Percentiles rank a stretch among this genome's conserved stretches.
These are phyloP conservation scores for Morone saxatilis DNA, from an alignment of 2,113 vertebrate species.

Conservation along the genomic window DNA sequence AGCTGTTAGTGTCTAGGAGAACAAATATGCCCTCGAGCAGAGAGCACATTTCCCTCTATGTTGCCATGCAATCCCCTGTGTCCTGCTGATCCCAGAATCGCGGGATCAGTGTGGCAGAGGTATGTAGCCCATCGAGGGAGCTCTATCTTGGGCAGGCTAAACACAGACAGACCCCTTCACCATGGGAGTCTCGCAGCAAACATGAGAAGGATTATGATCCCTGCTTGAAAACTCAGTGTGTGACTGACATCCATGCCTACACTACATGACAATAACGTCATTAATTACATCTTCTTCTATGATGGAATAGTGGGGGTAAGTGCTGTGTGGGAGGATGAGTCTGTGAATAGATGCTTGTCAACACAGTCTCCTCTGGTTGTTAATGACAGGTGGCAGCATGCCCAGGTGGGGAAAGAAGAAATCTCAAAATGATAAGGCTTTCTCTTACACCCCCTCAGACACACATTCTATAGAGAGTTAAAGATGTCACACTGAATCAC, in stretches of 20 bases:
- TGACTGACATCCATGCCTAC: constrained; percentile 25
- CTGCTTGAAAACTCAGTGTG: constrained; percentile 43
- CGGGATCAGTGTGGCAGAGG: constrained; percentile 44
- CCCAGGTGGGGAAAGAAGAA: constrained; percentile 38
- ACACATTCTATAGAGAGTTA: constrained; percentile 16
- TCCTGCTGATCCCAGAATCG: constrained; percentile 50
- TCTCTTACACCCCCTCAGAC: constrained; percentile 30
- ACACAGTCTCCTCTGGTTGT: constrained; percentile 28
- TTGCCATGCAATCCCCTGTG: constrained; percentile 60
- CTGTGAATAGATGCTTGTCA: constrained; percentile 47
- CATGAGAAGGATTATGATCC: constrained; percentile 39
- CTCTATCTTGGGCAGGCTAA: constrained; percentile 46
- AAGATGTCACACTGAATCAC: constrained; percentile 43
- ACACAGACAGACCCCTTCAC: constrained; percentile 54
- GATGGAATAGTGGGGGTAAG: constrained; percentile 16
- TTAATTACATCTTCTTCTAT: constrained; percentile 41
- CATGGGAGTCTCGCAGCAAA: constrained; percentile 27
- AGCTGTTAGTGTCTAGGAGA: neutral
- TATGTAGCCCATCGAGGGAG: constrained; percentile 23
- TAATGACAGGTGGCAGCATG: constrained; percentile 46
- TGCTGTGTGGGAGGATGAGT: constrained; percentile 42
- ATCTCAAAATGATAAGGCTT: constrained; percentile 27
- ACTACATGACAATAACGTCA: constrained; percentile 27
- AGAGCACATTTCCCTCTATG: constrained; percentile 40
- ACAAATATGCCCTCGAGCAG: neutral